Base-by-base conservation (phyloP, 2,797 vertebrate genomes). In the Yasuhikotakia modesta region DNA sequence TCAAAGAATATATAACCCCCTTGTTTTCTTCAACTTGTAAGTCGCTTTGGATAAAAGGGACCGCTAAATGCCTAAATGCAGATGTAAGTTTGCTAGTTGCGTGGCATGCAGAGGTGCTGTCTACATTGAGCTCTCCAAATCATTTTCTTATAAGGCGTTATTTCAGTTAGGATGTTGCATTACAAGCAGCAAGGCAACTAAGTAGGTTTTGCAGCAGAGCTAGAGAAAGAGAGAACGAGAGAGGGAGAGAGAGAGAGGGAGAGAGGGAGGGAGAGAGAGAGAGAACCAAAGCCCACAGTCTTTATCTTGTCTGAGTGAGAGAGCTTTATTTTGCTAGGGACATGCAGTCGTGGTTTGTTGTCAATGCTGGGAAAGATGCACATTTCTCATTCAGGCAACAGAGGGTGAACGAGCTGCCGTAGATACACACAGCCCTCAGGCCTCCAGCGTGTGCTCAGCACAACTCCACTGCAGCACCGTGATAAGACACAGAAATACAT, bases 361-460 rank as follows among this genome's bases (percentile, higher is more conserved):
- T 79, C 82, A 78, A 66, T 72, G 63, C 45, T 73, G 30, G 35
- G 39, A 60, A 68, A 69, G 63, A 81, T 58, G 75, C 55, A 78
- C 74, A 77, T 84, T 83, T 76, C 70, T 83, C 78, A 83, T 69
- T 45, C 66, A 70, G 58, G 53, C 71, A 55, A 79, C 70, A 76
- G 68, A 53, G 78, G 71, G 53, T 73, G 77, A 81, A 68, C 71
- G 50, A 71, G 60, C 52, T 55, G 24, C 43, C 17, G 7, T 71
- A 81, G 74, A 80, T 73, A 75, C 48, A 77, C 70, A 69, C 48
- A 60, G 66, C 73, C 83, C 80, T 78, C 73, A 64, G 80, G 78
- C 80, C 77, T 79, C 53, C 58, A 43, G 19, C 19, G 77, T 69
- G 61, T 61, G 48, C 72, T 76, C 53, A 58, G 58, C 69, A 70